phyloP scores from a whole-genome alignment of 30 jellyfish, hydroid and myxozoan species.

The Turritopsis dohrnii region DNA sequence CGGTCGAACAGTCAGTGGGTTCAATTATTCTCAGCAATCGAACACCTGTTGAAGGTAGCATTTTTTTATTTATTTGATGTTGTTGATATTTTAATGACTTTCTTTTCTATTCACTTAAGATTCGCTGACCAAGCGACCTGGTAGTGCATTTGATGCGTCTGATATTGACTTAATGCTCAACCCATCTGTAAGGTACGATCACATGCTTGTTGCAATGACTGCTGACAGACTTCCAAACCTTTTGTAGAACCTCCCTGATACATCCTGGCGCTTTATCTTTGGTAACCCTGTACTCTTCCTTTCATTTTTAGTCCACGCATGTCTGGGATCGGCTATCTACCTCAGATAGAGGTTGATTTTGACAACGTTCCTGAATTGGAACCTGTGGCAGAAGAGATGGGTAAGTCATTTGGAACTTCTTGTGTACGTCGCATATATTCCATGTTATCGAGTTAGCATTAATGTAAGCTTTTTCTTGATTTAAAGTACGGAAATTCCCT shows the following conservation, averaged over 20 bases:
- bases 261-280: too few relatives aligned
- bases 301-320: constrained; percentile 30
- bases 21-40: not conserved
- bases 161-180: not conserved
- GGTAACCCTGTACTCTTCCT: not conserved
- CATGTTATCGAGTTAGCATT: too few relatives aligned
- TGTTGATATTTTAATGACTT: not conserved
- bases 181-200: not conserved
- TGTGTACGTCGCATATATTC: too few relatives aligned
- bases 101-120: not conserved
- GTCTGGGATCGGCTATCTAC: constrained; percentile 39
- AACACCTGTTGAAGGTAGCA: constrained; percentile 32
- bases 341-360: constrained; percentile 27
- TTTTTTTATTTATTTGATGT: not conserved
- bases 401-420: not conserved
- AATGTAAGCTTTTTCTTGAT: too few relatives aligned
- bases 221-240: too few relatives aligned
- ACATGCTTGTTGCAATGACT: not conserved
- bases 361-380: constrained; percentile 29
- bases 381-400: constrained; percentile 18
- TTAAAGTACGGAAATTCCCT: too few relatives aligned
- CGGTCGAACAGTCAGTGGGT: constrained; percentile 28
- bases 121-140: not conserved
- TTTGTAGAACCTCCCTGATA: too few relatives aligned
- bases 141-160: not conserved